Base-by-base conservation (phyloP, 2,888 invertebrate species). In the Calliphora vomitoria region DNA sequence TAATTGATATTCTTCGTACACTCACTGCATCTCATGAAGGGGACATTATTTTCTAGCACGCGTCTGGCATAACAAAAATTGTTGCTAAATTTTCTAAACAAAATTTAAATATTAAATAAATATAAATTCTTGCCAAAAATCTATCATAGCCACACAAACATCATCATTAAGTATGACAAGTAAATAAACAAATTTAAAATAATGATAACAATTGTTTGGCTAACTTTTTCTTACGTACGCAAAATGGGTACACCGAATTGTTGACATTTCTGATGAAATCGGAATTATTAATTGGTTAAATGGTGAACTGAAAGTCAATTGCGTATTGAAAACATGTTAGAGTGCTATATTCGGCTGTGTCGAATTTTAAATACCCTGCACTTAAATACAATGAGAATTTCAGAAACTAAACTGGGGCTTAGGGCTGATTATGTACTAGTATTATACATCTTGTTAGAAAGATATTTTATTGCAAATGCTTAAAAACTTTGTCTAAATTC, bases 11-110 rank as follows among this genome's bases (percentile, higher is more conserved):
- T 20, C 6, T 50, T 1, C 2, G 5, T 13, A 10, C 15, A 47
- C 20, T 38, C 68, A 3, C 8, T 62, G 5, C 13, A 10, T 44
- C 35, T 38, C 20, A 0, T 41, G 8, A 41, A 41, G 0, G 4
- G n/a, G 25, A 71, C 55, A 50, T 60, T n/a, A 53, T 69, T 80
- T 79, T 74, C 20, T 78, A 75, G 74, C 86, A 83, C 83, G 86
- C 86, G 83, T 78, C 86, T 62, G 13, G 13, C 41, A 47, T 66
- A 79, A 74, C 47, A 80, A 66, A 66, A 64, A 79, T 25, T 71
- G 5, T 66, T 69, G 25, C 13, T 31, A 31, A 58, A 74, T 58
- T 76, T 41, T 41, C 8, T 20, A 74, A 53, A 31, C n/a, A 53
- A 31, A 69, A 47, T 18, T 50, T 13, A 20, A 44, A 69, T 15